Evolutionary conservation across 2,888 invertebrate species (phyloP), one percentile per base, ranked within the genome.

Genomic region (Polydrusus pterygomalis): DNA sequence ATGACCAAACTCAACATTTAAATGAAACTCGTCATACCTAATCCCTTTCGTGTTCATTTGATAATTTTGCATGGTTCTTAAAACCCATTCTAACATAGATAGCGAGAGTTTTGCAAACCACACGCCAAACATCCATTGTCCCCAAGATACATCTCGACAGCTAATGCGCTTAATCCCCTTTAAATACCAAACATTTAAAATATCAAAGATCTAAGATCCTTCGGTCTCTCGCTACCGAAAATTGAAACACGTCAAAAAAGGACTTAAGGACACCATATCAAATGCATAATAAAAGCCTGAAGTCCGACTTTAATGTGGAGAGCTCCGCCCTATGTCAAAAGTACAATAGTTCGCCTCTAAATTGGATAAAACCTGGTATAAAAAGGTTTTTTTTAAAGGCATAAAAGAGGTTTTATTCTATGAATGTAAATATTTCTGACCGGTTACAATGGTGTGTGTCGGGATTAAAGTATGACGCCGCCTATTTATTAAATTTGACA

Each of bases 401-500:
- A 74, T 56, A 70, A 70, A 74, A 74, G 70, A 49, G 56, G 54
- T 74, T 74, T 74, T 74, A 71, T 75, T 71, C 71, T 75, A n/a
- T 71, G 75, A 71, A 71, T 71, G 75, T 75, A 75, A 75, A 75
- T 71, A 75, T 75, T 75, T 75, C 75, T 70, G 75, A 38, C 49
- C 45, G 64, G 45, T 15, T 49, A 74, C 70, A 74, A 70, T 75
- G 75, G 65, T 60, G 40, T 70, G 56, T 70, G 71, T 71, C 62
- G 75, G 68, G 60, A 70, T 71, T 68, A 67, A 45, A 58, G 18
- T 67, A 62, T 25, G 17, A 70, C 71, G 71, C 75, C 75, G 75
- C 75, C 75, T 75, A 67, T 68, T 68, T 71, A 75, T 75, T 75
- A 75, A 75, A 38, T 40, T 40, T 67, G 71, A 75, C 75, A 75